Evolutionary conservation across 2,888 invertebrate species (phyloP).

Genomic region (Globia sparganii): DNA sequence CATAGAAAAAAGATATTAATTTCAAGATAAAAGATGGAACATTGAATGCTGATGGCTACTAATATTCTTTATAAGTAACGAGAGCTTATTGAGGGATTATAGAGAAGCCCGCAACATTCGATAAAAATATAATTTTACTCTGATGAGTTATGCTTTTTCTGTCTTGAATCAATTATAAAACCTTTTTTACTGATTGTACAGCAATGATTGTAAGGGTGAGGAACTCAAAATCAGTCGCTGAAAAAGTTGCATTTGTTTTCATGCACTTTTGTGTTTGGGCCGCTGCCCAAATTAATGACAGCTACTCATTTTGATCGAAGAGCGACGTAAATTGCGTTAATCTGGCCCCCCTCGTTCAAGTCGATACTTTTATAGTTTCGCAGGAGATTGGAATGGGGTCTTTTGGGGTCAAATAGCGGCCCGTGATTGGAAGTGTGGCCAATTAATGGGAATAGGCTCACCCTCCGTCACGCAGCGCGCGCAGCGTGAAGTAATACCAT

Average conservation of each 20-base stretch:
- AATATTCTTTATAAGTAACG: constrained; percentile 7
- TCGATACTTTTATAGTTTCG: constrained; percentile 41
- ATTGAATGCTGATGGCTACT: background rate
- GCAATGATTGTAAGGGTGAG: background rate
- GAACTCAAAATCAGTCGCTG: background rate
- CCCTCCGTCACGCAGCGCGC: constrained; percentile 41
- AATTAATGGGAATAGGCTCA: constrained; percentile 55
- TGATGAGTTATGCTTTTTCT: background rate
- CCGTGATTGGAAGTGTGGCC: constrained; percentile 46
- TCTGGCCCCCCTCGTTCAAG: background rate
- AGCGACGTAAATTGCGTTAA: constrained; percentile 1
- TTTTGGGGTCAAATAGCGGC: constrained; percentile 39
- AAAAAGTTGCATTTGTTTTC: background rate
- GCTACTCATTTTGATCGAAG: constrained; percentile 3
- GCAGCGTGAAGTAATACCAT: constrained; percentile 38
- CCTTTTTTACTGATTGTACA: background rate
- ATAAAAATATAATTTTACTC: background rate
- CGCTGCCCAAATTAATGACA: background rate
- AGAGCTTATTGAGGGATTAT: constrained; percentile 20
- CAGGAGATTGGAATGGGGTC: constrained; percentile 49
- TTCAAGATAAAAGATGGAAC: constrained; percentile 14
- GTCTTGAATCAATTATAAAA: background rate
- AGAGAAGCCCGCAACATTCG: background rate
- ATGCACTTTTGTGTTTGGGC: background rate
- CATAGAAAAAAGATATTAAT: background rate